Conservation (phyloP, 2,113 vertebrate genomes). For the Leptobrachium ailaonicum region DNA sequence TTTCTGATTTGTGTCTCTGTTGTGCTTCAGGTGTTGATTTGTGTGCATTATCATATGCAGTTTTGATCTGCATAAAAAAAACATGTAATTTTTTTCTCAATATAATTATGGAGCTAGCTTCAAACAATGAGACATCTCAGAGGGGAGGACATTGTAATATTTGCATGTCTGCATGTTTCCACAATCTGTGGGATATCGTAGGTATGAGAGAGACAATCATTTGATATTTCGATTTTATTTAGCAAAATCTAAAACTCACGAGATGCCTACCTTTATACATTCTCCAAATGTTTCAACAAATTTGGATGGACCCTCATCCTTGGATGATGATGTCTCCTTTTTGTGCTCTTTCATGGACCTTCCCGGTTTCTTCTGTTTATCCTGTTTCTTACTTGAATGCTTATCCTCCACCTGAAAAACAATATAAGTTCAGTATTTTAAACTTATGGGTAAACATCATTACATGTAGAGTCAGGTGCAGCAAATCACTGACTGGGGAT, state of each 20-base stretch:
- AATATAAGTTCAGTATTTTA: background rate
- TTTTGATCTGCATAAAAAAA: background rate
- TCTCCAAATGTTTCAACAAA: too few relatives aligned
- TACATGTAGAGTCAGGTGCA: too few relatives aligned
- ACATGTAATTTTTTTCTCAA: background rate
- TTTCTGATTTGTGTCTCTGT: too few relatives aligned
- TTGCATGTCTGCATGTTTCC: background rate
- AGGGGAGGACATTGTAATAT: background rate
- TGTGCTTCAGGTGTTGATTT: too few relatives aligned
- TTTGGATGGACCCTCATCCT: too few relatives aligned
- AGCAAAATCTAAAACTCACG: background rate
- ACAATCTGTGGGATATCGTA: background rate
- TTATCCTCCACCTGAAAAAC: background rate
- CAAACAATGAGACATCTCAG: too few relatives aligned
- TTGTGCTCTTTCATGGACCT: too few relatives aligned
- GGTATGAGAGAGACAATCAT: background rate
- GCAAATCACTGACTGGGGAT: too few relatives aligned
- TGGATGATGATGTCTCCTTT: too few relatives aligned
- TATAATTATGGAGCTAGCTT: slow-evolving; percentile 1
- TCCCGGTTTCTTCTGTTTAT: too few relatives aligned
- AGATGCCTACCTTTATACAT: background rate
- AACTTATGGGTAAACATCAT: too few relatives aligned
- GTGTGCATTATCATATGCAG: background rate
- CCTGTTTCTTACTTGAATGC: too few relatives aligned
- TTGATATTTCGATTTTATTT: background rate